Evolutionary conservation across 2,113 vertebrate genomes (phyloP).

Genomic region (Mustela lutreola): DNA sequence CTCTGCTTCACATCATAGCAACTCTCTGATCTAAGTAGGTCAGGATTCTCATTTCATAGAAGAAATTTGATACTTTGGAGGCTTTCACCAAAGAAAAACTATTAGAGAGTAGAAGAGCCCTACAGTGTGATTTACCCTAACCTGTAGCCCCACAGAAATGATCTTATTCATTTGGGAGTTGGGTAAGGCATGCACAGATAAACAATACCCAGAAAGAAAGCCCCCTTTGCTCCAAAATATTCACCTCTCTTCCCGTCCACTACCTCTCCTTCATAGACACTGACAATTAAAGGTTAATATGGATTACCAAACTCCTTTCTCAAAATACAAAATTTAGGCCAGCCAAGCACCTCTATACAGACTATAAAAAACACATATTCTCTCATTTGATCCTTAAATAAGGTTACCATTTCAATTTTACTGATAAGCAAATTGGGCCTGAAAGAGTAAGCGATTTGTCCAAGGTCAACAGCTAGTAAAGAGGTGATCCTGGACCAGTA

Average conservation of each 20-base stretch:
- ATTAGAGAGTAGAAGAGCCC: not conserved
- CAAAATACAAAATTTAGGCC: slow-evolving; percentile 12
- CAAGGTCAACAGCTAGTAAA: slow-evolving; percentile 25
- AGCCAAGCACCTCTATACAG: not conserved
- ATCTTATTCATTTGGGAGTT: slow-evolving; percentile 2
- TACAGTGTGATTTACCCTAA: slow-evolving; percentile 6
- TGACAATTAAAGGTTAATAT: slow-evolving; percentile 32
- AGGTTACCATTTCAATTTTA: slow-evolving; percentile 27
- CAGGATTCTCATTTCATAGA: slow-evolving; percentile 54
- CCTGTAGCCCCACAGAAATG: not conserved
- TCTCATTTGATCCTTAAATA: slow-evolving; percentile 58
- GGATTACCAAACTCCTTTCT: slow-evolving; percentile 42
- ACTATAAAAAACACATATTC: not conserved
- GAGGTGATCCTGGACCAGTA: slow-evolving; percentile 16
- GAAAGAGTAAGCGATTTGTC: slow-evolving; percentile 27
- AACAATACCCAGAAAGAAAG: slow-evolving; percentile 18
- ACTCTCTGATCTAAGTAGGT: not conserved
- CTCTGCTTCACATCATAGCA: slow-evolving; percentile 50
- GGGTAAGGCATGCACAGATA: not conserved
- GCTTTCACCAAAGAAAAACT: slow-evolving; percentile 31
- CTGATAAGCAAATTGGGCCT: slow-evolving; percentile 42
- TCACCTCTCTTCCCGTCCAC: not conserved
- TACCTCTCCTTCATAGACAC: not conserved
- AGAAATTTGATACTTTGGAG: slow-evolving; percentile 43
- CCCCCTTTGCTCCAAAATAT: not conserved